Base-by-base conservation (phyloP, 2,113 vertebrate genomes). In the Planiliza haematocheilus region DNA sequence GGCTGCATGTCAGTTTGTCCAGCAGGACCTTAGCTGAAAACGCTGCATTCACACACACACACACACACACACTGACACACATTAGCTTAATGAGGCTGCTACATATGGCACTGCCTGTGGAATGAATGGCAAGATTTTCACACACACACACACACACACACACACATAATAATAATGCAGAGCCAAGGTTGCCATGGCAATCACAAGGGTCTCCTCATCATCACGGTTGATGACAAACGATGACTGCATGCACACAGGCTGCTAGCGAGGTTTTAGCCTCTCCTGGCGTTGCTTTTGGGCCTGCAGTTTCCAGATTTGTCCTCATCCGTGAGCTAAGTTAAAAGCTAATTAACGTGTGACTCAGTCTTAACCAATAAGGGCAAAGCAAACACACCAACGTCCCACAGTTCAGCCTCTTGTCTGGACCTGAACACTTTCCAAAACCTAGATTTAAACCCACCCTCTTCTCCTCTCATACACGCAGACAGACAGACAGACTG, bases 151-250 rank as follows among this genome's bases (percentile, higher is more conserved):
- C 68, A 61, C 50, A 43, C 48, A 20, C 39, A 13, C 70, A 63
- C 63, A 70, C 62, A 60, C 68, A 61, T 43, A 43, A 20, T 69
- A 63, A 41, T 41, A 56, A 57, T n/a, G 48, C 59, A 65, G 72
- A 66, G 82, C 80, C 85, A 85, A 78, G 77, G 86, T 87, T 89
- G 77, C 81, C 82, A 88, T 88, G 77, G 88, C 63, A 59, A 87
- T 86, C 77, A 60, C 49, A 60, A 77, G 61, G 69, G 70, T 78
- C 70, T 51, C 43, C n/a, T 78, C 64, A 55, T 74, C 43, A 81
- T 77, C 45, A 56, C 20, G 49, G 48, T 42, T 41, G 59, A 51
- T 70, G 81, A 74, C 43, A 84, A 77, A 79, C 59, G 49, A 79
- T 72, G 64, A 69, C 56, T 70, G n/a, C 51, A 51, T 30, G 41